Evolutionary conservation across 2,113 vertebrate species (phyloP).

Genomic region (Sceloporus undulatus): DNA sequence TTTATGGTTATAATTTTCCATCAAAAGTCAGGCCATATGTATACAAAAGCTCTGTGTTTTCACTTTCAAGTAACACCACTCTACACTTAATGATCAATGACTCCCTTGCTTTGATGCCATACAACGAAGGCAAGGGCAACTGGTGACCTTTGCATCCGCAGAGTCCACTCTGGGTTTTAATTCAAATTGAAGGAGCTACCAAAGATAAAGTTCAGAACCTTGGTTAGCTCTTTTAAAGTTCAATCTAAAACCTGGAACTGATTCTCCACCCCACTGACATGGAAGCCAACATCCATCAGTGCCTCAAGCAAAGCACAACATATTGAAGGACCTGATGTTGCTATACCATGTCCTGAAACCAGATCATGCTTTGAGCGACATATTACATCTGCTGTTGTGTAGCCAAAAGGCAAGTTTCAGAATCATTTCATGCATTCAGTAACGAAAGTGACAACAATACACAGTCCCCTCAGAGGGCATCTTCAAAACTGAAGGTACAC

Average conservation of each 20-base stretch:
- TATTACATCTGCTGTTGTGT: neutral
- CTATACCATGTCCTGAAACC: neutral
- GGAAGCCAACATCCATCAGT: no score
- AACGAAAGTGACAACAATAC: neutral
- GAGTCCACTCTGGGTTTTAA: no score
- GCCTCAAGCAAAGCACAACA: neutral
- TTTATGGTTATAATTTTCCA: neutral
- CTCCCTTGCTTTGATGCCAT: neutral
- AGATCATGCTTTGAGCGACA: constrained; percentile 14
- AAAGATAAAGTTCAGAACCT: no score
- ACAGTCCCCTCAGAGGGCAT: neutral
- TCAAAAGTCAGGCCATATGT: neutral
- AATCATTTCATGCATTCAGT: neutral
- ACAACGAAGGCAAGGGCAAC: neutral
- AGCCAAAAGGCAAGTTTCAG: constrained; percentile 4
- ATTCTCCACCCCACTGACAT: no score
- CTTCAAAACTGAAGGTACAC: neutral
- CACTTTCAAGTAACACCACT: neutral
- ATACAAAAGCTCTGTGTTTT: neutral
- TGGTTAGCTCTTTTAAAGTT: no score
- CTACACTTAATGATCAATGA: neutral
- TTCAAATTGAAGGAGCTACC: no score
- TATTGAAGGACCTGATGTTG: constrained; percentile 4
- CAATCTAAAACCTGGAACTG: no score
- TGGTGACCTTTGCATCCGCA: no score